phyloP scores from a whole-genome alignment of 2,113 vertebrate species.

The Xyrauchen texanus region DNA sequence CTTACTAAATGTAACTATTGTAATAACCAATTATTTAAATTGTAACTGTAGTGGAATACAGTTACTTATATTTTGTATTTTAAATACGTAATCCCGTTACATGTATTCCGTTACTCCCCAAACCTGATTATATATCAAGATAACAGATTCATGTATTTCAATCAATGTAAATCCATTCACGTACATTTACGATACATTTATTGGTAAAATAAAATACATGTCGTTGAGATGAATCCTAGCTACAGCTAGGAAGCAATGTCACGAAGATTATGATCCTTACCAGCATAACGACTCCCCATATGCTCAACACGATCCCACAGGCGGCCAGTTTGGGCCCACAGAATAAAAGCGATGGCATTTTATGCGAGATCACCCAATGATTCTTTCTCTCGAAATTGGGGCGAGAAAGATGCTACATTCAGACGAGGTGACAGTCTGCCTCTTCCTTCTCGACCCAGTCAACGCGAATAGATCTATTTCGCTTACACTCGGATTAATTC shows the following conservation, averaged over 20 bases:
- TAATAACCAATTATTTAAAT: too few species aligned
- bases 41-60: too few species aligned
- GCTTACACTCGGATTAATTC: background rate
- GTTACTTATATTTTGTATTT: too few species aligned
- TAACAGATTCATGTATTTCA: too few species aligned
- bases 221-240: slow-evolving; percentile 18
- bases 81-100: too few species aligned
- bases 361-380: background rate
- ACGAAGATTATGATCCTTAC: slow-evolving; percentile 68
- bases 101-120: too few species aligned
- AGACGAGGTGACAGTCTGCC: background rate
- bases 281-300: slow-evolving; percentile 92
- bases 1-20: too few species aligned
- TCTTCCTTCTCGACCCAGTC: background rate
- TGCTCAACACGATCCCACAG: slow-evolving; percentile 90
- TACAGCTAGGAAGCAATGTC: slow-evolving; percentile 24
- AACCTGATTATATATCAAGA: too few species aligned
- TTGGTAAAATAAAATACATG: background rate
- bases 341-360: slow-evolving; percentile 86
- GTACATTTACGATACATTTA: background rate
- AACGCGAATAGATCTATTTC: background rate
- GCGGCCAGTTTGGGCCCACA: slow-evolving; percentile 92
- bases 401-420: background rate
- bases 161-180: background rate
- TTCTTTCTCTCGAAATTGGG: background rate